Percentiles rank a stretch among this genome's conserved stretches.
Evolutionary conservation across 1,140 invertebrate species (phyloP).

Genomic region (Hirudo medicinalis): DNA sequence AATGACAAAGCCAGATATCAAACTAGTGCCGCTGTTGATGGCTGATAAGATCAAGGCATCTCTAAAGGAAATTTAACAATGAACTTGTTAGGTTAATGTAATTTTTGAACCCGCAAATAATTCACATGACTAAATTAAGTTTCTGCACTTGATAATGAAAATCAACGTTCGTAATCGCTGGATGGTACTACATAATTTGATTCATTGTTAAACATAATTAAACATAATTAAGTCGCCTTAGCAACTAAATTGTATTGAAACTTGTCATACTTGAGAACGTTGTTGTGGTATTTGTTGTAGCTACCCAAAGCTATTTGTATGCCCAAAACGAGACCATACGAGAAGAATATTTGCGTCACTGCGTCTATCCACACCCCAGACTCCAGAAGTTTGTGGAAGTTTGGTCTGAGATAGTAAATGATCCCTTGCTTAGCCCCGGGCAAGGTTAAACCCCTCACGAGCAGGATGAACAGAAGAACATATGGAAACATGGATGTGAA

Average conservation of each 20-base stretch:
- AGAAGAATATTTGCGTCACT: constrained; percentile 62
- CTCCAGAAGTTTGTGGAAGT: constrained; percentile 31
- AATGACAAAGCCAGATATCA: constrained; percentile 52
- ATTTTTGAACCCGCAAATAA: too few relatives aligned
- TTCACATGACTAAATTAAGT: too few relatives aligned
- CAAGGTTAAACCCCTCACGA: constrained; percentile 46
- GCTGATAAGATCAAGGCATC: constrained; percentile 22
- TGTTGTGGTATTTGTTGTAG: constrained; percentile 63
- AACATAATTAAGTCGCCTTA: too few relatives aligned
- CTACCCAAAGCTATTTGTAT: constrained; percentile 62
- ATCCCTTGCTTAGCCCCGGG: constrained; percentile 50
- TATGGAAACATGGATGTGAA: constrained; percentile 42
- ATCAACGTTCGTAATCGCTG: too few relatives aligned
- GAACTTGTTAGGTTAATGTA: not conserved
- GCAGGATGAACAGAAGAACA: constrained; percentile 34
- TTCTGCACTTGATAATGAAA: too few relatives aligned
- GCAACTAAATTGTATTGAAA: too few relatives aligned
- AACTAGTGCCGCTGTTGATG: constrained; percentile 24
- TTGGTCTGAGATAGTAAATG: constrained; percentile 41
- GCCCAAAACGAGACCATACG: constrained; percentile 58
- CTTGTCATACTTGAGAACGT: constrained; percentile 34
- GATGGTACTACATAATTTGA: too few relatives aligned
- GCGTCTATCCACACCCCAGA: constrained; percentile 57
- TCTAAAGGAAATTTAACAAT: constrained; percentile 12
- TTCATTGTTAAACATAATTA: too few relatives aligned